These are phyloP conservation scores for Atractosteus spatula DNA, from an alignment of 2,113 vertebrate genomes.

Conservation along the genomic window DNA sequence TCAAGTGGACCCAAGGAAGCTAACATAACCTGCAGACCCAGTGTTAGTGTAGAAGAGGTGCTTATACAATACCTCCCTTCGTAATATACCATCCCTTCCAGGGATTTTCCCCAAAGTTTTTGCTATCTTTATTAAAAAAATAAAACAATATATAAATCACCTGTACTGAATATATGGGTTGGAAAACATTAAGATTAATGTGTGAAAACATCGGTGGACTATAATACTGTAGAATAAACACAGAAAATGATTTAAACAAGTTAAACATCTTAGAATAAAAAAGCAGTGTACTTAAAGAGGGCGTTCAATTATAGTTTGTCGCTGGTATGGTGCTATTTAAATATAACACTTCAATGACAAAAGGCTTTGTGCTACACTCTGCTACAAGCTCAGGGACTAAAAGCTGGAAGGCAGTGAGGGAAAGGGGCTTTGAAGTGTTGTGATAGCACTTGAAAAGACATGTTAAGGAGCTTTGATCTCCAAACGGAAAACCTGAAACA, in stretches of 20 bases:
- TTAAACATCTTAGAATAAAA: neutral
- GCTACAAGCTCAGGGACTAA: neutral
- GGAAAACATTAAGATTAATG: too few species aligned
- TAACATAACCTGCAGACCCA: too few species aligned
- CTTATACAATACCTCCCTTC: too few species aligned
- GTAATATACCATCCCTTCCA: too few species aligned
- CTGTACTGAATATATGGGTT: neutral
- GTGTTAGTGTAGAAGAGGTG: too few species aligned
- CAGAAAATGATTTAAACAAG: neutral
- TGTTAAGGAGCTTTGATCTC: constrained; percentile 28
- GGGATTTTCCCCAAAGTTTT: too few species aligned
- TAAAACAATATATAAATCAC: neutral
- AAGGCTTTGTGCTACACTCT: neutral
- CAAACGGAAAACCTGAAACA: neutral
- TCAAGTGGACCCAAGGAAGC: too few species aligned
- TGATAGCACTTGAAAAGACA: constrained; percentile 23
- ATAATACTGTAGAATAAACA: too few species aligned
- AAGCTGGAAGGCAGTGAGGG: constrained; percentile 12
- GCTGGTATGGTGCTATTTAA: constrained; percentile 11
- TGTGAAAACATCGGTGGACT: too few species aligned
- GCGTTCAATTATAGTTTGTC: neutral
- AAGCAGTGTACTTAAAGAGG: constrained; percentile 6
- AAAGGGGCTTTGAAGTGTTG: constrained; percentile 29
- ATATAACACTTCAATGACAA: constrained; percentile 16
- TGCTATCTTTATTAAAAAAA: too few species aligned